A percentile compares a stretch with the other conserved stretches of the same genome.
These are phyloP conservation scores for Pogonocherus hispidulus DNA, from an alignment of 2,888 invertebrate genomes.

Conservation along the genomic window DNA sequence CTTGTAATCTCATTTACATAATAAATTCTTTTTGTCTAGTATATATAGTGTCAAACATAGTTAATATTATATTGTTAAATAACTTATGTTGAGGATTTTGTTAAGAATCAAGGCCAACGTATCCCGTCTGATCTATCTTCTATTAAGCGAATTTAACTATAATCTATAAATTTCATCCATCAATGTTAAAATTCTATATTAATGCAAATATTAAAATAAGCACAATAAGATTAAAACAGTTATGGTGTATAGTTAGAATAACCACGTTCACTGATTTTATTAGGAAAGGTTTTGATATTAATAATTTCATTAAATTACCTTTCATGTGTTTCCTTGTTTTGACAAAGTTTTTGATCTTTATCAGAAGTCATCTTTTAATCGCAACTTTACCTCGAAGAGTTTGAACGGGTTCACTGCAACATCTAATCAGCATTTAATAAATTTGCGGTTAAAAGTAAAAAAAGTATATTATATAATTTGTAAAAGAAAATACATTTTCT, in stretches of 20 bases:
- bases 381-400: no score
- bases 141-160: conserved; percentile 59
- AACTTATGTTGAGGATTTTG: no score
- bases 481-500: no score
- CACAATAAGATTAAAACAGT: conserved; percentile 62
- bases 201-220: conserved; percentile 65
- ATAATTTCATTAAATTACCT: conserved; percentile 39
- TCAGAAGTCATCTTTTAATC: no score
- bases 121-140: conserved; percentile 36
- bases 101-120: conserved; percentile 33
- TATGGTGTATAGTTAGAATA: conserved; percentile 59
- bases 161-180: conserved; percentile 55
- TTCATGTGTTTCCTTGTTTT: background rate
- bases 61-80: no score
- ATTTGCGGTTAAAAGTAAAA: no score
- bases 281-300: conserved; percentile 52
- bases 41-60: no score
- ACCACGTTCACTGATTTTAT: conserved; percentile 45
- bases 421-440: no score
- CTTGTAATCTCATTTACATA: no score
- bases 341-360: conserved; percentile 25
- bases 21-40: no score
- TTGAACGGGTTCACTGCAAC: no score
- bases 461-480: no score
- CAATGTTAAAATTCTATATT: conserved; percentile 63